These are phyloP conservation scores for Goniozus legneri DNA, from an alignment of 1,140 invertebrate species.

Conservation along the genomic window DNA sequence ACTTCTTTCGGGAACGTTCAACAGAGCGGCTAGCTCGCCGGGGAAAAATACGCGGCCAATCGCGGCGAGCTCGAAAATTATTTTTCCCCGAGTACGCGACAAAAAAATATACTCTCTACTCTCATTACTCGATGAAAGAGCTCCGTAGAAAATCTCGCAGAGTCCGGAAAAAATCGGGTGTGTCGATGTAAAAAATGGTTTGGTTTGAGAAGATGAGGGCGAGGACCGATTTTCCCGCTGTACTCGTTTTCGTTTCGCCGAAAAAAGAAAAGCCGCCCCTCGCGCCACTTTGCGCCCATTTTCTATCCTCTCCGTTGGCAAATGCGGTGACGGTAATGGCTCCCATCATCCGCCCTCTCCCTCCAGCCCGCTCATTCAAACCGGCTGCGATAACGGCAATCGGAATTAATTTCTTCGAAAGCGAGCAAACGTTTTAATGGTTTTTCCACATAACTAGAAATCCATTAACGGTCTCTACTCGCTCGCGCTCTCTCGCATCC, in stretches of 20 bases:
- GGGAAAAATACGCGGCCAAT: too few species aligned
- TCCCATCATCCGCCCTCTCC: background rate
- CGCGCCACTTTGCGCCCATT: background rate
- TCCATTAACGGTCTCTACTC: conserved; percentile 30
- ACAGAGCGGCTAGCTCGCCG: too few species aligned
- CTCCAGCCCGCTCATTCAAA: conserved; percentile 5
- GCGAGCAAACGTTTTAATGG: conserved; percentile 34
- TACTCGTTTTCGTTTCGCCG: background rate
- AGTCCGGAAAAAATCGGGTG: too few species aligned
- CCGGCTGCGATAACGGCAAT: conserved; percentile 31
- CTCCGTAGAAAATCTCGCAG: too few species aligned
- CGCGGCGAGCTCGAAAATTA: too few species aligned
- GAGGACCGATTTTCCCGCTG: too few species aligned
- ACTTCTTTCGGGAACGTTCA: too few species aligned
- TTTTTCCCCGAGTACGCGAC: too few species aligned
- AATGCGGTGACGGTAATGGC: conserved; percentile 22
- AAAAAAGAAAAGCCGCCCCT: background rate
- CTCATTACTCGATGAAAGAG: too few species aligned
- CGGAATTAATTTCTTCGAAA: conserved; percentile 42
- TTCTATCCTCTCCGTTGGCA: background rate
- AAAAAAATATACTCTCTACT: too few species aligned
- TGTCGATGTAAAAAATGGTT: too few species aligned
- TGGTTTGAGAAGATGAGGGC: too few species aligned
- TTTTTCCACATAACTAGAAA: conserved; percentile 34
- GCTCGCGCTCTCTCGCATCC: background rate